A percentile compares a stretch with the other conserved stretches of the same genome.
Conservation (phyloP, 1,140 invertebrate genomes). For the Dendrolimus punctatus region DNA sequence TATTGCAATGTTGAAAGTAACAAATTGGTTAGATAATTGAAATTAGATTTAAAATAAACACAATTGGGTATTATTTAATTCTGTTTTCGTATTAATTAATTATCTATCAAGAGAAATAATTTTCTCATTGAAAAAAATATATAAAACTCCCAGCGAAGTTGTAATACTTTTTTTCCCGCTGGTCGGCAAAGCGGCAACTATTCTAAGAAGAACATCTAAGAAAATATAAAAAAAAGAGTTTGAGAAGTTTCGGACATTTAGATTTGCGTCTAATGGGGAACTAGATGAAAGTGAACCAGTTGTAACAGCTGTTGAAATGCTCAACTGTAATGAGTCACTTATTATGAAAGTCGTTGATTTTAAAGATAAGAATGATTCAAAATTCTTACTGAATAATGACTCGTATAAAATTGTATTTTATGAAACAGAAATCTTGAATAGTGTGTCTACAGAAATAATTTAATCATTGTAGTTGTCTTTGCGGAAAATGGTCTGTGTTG, state of each 20-base stretch:
- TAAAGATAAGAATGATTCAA: neutral
- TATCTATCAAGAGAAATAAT: neutral
- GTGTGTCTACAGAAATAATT: no score
- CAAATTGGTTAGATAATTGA: neutral
- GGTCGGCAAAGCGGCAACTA: conserved; percentile 37
- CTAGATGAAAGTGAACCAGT: no score
- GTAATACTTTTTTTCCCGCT: conserved; percentile 24
- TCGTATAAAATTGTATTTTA: no score
- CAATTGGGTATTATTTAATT: no score
- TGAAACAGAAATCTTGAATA: no score
- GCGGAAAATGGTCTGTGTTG: neutral
- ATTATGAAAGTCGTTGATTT: neutral
- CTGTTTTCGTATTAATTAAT: no score
- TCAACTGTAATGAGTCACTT: no score
- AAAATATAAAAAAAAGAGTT: conserved; percentile 13
- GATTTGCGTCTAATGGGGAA: conserved; percentile 11
- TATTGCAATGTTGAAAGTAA: neutral
- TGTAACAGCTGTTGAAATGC: neutral
- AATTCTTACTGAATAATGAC: no score
- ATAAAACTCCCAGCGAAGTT: conserved; percentile 25
- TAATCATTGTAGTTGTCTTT: no score
- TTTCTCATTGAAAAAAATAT: conserved; percentile 17
- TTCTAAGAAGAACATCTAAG: conserved; percentile 24
- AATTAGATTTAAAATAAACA: neutral
- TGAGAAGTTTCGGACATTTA: conserved; percentile 9